A percentile compares a stretch with the other conserved stretches of the same genome.
These are phyloP conservation scores for Herpetotheres cachinnans DNA, from an alignment of 2,113 vertebrate genomes.

Conservation along the genomic window DNA sequence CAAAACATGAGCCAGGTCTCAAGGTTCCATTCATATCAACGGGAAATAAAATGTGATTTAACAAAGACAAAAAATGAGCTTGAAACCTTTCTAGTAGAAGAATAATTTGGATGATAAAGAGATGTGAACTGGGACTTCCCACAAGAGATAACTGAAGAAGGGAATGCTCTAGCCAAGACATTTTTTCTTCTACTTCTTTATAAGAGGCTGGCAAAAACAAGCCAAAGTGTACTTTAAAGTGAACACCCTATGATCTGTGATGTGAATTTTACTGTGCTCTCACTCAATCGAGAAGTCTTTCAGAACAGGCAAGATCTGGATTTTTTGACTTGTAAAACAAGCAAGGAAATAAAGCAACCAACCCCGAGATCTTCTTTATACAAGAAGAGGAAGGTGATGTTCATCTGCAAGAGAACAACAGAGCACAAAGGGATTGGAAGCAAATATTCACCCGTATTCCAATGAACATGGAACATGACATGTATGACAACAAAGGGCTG, in stretches of 20 bases:
- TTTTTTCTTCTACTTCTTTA: background rate
- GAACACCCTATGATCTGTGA: background rate
- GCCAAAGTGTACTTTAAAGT: background rate
- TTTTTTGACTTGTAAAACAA: background rate
- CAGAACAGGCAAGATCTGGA: background rate
- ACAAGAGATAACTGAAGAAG: constrained; percentile 12
- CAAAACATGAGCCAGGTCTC: background rate
- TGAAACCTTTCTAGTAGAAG: background rate
- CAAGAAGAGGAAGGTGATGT: background rate
- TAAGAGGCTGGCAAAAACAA: background rate
- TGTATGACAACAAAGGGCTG: background rate
- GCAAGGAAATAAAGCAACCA: background rate
- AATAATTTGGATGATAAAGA: constrained; percentile 2
- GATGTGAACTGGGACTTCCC: constrained; percentile 7
- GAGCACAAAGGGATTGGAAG: background rate
- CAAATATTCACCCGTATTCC: background rate
- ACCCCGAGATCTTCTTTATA: background rate
- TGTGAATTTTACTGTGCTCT: background rate
- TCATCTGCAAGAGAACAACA: background rate
- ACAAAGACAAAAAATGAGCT: background rate
- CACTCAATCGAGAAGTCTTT: background rate
- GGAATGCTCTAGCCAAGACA: background rate
- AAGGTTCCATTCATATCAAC: background rate
- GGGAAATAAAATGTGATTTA: background rate
- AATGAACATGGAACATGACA: background rate